Base-by-base conservation (phyloP, 2,888 invertebrate species). In the Pteria penguin region DNA sequence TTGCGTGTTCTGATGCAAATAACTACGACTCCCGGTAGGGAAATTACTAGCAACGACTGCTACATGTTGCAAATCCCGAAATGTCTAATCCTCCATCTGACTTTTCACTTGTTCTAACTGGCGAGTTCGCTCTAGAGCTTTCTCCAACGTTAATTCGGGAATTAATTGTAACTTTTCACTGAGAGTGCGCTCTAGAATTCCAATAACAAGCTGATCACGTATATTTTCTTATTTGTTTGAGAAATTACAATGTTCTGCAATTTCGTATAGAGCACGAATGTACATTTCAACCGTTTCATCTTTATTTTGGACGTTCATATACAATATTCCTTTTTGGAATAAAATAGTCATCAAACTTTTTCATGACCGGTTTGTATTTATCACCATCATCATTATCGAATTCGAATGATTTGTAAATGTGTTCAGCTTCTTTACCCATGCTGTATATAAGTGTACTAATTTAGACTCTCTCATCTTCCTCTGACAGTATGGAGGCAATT, bases 181-280 rank as follows among this genome's bases (percentile, higher is more conserved):
- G 8, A 62, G 29, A 33, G 68, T 32, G 31, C 58, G 72, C 24
- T 75, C 75, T 22, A 52, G 24, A 2, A 75, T 54, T 4, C 75
- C 75, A 14, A 75, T 65, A 0, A 76, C 76, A 18, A 76, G 11
- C 14, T 27, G 55, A 45, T 74, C 77, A 32, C 74, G 26, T 8
- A 77, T 77, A 52, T 57, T 31, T 33, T 66, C 68, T 22, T 61
- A 26, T 55, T 63, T 60, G 1, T 27, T 70, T 27, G 36, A 31
- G 33, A 74, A 77, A 24, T 77, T 69, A 61, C 76, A 79, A 18
- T 27, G 72, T 29, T 79, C 79, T n/a, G 76, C 61, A 2, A 78
- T 4, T 27, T 72, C 70, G 33, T 72, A 76, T 29, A 79, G 55
- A 69, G 31, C 14, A 4, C 76, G 31, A 22, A 79, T 66, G 31